phyloP scores from a whole-genome alignment of 1,140 invertebrate genomes.

The Pararge aegeria region DNA sequence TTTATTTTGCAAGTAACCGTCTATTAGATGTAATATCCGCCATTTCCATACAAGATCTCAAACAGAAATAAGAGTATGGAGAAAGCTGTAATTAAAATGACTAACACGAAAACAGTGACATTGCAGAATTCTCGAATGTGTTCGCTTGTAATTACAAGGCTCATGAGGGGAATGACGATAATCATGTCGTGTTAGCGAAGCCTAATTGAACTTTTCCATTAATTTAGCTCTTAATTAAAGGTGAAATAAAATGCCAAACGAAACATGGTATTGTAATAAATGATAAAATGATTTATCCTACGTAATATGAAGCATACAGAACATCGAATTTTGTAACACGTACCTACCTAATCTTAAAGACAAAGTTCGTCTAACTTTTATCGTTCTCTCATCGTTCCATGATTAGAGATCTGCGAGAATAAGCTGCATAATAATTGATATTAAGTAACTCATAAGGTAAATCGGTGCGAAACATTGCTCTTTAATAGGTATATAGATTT shows the following conservation, averaged over 20 bases:
- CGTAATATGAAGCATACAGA: neutral
- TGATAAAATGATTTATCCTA: neutral
- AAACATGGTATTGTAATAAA: neutral
- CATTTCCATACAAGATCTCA: constrained; percentile 21
- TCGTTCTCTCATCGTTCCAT: no score
- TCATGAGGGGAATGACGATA: constrained; percentile 44
- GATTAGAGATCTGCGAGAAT: no score
- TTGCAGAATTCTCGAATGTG: constrained; percentile 49
- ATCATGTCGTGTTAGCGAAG: constrained; percentile 32
- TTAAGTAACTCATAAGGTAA: no score
- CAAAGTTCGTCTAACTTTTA: no score
- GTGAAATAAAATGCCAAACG: neutral
- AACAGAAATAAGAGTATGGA: constrained; percentile 31
- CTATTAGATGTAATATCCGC: constrained; percentile 30
- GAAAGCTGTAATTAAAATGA: constrained; percentile 64
- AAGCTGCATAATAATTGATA: no score
- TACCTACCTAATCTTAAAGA: no score
- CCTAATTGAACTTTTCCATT: constrained; percentile 46
- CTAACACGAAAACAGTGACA: constrained; percentile 52
- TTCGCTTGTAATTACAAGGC: constrained; percentile 56
- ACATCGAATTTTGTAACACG: neutral
- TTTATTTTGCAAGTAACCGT: constrained; percentile 15
- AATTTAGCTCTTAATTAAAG: constrained; percentile 60
- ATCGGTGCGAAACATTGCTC: no score
- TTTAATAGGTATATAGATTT: no score